Base-by-base conservation (phyloP, 35 echinoderm and acorn worm genomes). In the Apostichopus japonicus region DNA sequence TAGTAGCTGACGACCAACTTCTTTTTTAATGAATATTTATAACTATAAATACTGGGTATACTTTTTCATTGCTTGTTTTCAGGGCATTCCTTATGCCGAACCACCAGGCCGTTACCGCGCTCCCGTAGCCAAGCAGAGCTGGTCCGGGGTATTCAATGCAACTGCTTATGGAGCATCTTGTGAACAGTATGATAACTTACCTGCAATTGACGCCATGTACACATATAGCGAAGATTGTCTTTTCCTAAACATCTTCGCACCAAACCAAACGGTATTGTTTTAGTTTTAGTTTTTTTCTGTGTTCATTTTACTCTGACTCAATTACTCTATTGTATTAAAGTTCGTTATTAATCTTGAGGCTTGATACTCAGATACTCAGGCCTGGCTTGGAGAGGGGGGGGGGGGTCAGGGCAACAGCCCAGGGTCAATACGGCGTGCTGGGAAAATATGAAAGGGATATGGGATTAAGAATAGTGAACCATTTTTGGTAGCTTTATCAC, bases 21-120 rank as follows among this genome's bases (percentile, higher is more conserved):
- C 19, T 19, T 4, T n/a, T 11, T 15, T 67, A 15, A 19, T 67
- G 63, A 19, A 15, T 15, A 67, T 19, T 67, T 67, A 19, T 67
- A 19, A 67, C 11, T 15, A 15, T 67, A 44, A 44, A 4, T 0
- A 44, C 33, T 44, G 33, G 33, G 3, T 4, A 44, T 44, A 44
- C 33, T 44, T 44, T 44, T 3, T 19, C 63, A 19, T 54, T 83
- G 63, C 11, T 67, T 67, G 19, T 15, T 83, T 83, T 83, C 53
- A 83, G 79, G 79, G 79, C 2, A 83, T 83, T 11, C 79, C 79
- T 8, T 83, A 83, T 14, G 79, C 33, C 54, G 79, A 83, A 15
- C 24, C 4, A 5, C 79, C 79, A 5, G 79, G 8, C 44, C 33
- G 79, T 4, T 83, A 53, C 17, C 33, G 51, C 6, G 25, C 33